Evolutionary conservation across 1,140 invertebrate genomes (phyloP).

Genomic region (Centruroides sculpturatus): DNA sequence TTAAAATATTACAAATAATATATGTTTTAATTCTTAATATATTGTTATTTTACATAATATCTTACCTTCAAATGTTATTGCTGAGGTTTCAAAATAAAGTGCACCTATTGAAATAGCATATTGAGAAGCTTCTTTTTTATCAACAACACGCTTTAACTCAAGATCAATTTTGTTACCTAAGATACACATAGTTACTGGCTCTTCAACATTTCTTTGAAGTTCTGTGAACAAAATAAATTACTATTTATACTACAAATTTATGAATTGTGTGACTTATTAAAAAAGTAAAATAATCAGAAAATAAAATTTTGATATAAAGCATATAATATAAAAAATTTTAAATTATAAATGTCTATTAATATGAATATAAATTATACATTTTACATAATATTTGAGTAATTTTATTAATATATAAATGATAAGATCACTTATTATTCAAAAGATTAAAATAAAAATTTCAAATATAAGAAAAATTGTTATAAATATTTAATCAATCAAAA

Average conservation of each 20-base stretch:
- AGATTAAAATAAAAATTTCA: too few relatives aligned
- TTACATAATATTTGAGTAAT: too few relatives aligned
- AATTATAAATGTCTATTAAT: too few relatives aligned
- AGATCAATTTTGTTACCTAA: constrained; percentile 32
- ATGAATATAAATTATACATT: too few relatives aligned
- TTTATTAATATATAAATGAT: too few relatives aligned
- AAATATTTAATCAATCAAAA: background rate
- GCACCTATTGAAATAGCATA: constrained; percentile 72
- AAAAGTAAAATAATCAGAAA: too few relatives aligned
- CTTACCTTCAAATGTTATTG: constrained; percentile 51
- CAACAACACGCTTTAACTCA: constrained; percentile 24
- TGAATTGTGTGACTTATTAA: too few relatives aligned
- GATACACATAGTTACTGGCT: constrained; percentile 26
- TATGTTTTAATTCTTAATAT: background rate
- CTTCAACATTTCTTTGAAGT: constrained; percentile 29
- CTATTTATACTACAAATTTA: too few relatives aligned
- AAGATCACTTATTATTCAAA: too few relatives aligned
- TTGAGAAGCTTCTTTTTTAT: constrained; percentile 45
- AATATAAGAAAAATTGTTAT: background rate
- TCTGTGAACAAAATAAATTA: constrained; percentile 17
- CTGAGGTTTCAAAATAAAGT: constrained; percentile 66
- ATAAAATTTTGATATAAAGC: too few relatives aligned
- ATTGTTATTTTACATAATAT: background rate
- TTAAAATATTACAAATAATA: background rate
- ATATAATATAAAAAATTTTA: too few relatives aligned